phyloP scores from a whole-genome alignment of 2,888 invertebrate genomes.

The Diaprepes abbreviatus region DNA sequence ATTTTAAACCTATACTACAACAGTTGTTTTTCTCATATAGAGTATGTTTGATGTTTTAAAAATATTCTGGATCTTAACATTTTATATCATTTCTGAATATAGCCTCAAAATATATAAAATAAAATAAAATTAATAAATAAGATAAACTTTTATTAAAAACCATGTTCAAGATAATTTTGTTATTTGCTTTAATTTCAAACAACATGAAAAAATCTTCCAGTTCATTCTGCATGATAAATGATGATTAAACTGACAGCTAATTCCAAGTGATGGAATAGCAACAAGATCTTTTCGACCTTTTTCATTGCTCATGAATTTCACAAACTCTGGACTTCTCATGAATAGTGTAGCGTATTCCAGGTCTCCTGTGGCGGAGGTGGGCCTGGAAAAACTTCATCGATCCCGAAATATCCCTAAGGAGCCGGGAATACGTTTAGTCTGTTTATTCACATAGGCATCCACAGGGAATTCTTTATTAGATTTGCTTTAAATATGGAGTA shows the following conservation, averaged over 20 bases:
- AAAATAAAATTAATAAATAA: no score
- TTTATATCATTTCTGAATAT: no score
- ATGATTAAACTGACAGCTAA: constrained; percentile 49
- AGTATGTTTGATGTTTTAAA: no score
- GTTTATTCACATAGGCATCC: constrained; percentile 42
- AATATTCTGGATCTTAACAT: no score
- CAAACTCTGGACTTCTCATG: constrained; percentile 46
- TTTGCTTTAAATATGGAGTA: constrained; percentile 16
- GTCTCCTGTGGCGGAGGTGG: constrained; percentile 39
- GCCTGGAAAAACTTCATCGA: constrained; percentile 42
- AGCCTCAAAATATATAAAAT: no score
- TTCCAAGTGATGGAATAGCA: constrained; percentile 34
- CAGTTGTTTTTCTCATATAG: no score
- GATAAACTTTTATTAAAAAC: no score
- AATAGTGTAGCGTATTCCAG: constrained; percentile 46
- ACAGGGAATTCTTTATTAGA: constrained; percentile 44
- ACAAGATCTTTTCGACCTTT: constrained; percentile 40
- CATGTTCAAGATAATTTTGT: no score
- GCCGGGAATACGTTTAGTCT: constrained; percentile 43
- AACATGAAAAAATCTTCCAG: no score
- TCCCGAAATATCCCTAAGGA: constrained; percentile 36
- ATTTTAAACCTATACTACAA: no score
- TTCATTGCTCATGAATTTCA: constrained; percentile 47
- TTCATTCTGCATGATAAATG: constrained; percentile 31
- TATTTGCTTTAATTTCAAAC: no score